These are phyloP conservation scores for Machimus atricapillus DNA, from an alignment of 2,888 invertebrate species.

Conservation along the genomic window DNA sequence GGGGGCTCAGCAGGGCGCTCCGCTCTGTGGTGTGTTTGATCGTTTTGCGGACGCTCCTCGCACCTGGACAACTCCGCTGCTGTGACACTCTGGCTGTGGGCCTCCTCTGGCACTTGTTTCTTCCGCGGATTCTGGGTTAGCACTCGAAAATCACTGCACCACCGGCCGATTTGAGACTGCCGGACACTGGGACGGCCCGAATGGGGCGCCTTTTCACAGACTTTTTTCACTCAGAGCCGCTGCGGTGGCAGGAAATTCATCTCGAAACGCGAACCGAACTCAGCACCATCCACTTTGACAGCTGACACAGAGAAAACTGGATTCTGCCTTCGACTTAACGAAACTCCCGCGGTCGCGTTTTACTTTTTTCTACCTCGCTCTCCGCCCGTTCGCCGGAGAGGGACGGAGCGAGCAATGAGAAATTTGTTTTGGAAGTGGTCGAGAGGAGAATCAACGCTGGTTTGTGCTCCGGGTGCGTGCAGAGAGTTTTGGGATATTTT, in stretches of 20 bases:
- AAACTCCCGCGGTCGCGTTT: background rate
- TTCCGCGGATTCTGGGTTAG: background rate
- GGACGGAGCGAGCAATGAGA: background rate
- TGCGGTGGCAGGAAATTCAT: background rate
- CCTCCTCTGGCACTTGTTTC: background rate
- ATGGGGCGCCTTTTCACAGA: background rate
- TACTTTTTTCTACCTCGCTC: background rate
- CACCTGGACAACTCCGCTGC: background rate
- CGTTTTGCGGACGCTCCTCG: background rate
- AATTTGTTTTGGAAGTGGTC: background rate
- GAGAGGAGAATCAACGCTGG: background rate
- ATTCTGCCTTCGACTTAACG: conserved; percentile 2
- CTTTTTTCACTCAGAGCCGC: background rate
- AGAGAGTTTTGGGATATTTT: background rate
- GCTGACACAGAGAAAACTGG: conserved; percentile 35
- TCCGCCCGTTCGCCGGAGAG: background rate
- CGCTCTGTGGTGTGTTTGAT: background rate
- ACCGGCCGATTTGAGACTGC: background rate
- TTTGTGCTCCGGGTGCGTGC: background rate
- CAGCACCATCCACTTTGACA: conserved; percentile 35
- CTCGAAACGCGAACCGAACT: conserved; percentile 20
- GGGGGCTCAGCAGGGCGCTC: background rate
- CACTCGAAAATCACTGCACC: conserved; percentile 4
- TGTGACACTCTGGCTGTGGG: background rate
- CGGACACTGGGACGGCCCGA: background rate